Conservation (phyloP, 2,888 invertebrate genomes). For the Tipula lateralis region DNA sequence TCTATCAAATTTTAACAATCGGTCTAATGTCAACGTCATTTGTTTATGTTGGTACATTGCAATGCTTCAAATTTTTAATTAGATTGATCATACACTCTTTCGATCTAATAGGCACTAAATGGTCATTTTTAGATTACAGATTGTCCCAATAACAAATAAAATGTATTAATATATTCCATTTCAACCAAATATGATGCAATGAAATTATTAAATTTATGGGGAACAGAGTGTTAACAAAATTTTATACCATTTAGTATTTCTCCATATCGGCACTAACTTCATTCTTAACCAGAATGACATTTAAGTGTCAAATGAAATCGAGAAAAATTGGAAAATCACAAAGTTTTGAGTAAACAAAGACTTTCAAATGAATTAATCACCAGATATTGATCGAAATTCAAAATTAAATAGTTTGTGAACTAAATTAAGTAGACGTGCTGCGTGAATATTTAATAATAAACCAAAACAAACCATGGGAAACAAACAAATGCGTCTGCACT, state of each 20-base stretch:
- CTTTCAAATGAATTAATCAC: neutral
- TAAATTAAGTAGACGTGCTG: neutral
- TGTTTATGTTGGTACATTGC: neutral
- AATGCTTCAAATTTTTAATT: neutral
- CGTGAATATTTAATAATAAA: neutral
- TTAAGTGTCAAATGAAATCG: neutral
- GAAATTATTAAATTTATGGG: neutral
- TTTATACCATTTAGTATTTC: neutral
- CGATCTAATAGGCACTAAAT: neutral
- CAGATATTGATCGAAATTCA: neutral
- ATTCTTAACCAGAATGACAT: neutral
- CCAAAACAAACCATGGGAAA: conserved; percentile 69
- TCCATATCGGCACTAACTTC: neutral
- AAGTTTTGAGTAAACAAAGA: neutral
- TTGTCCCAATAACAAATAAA: too few relatives aligned
- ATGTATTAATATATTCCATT: neutral
- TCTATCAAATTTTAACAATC: neutral
- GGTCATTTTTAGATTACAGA: too few relatives aligned
- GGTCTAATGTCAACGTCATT: neutral
- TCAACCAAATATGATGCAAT: neutral
- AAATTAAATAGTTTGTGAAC: neutral
- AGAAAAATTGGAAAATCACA: neutral
- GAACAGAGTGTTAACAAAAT: neutral
- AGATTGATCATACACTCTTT: neutral
- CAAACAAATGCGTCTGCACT: conserved; percentile 81